Evolutionary conservation across 2,888 invertebrate genomes (phyloP), one percentile per base, ranked within the genome.

Genomic region (Stramonita haemastoma): DNA sequence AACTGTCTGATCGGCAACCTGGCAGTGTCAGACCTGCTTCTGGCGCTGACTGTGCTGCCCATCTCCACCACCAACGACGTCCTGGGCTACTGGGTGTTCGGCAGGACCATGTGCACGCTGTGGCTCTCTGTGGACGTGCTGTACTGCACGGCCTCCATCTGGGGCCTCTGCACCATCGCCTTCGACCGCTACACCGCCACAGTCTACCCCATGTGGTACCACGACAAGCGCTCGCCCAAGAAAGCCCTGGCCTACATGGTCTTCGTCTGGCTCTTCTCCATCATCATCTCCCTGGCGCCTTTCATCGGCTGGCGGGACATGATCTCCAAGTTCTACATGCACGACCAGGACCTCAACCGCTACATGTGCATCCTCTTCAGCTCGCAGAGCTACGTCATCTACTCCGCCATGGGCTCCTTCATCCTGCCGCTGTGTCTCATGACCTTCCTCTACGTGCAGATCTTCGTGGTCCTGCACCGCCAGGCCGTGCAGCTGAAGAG

Each of bases 71-170:
- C 95, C 46, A 93, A 95, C 90, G 95, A 96, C 89, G 91, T 96
- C 36, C 93, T 96, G 8, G 95, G 95, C 0, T 94, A 95, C 92
- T 96, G 96, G 96, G 93, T 95, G 56, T 95, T 96, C 90, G 96
- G 96, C 8, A 91, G 94, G 87, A 92, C 93, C 2, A 93, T 95
- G 92, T 96, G 95, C 89, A 94, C 94, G n/a, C 90, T 95, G 29
- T 95, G 95, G 95, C 91, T 95, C 32, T 93, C 93, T 86, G 93
- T 95, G 13, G 96, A 96, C 91, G 96, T 96, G 1, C 93, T 96
- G n/a, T 95, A 95, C 92, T 96, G 96, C 92, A 96, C 96, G 8
- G 96, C 96, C 4, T 96, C 96, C 26, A 95, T 96, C 36, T 96
- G 96, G 96, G 95, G 95, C 79, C 92, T 96, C 46, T 95, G 95